Evolutionary conservation across 2,113 vertebrate genomes (phyloP).

Genomic region (Halichoeres trimaculatus): DNA sequence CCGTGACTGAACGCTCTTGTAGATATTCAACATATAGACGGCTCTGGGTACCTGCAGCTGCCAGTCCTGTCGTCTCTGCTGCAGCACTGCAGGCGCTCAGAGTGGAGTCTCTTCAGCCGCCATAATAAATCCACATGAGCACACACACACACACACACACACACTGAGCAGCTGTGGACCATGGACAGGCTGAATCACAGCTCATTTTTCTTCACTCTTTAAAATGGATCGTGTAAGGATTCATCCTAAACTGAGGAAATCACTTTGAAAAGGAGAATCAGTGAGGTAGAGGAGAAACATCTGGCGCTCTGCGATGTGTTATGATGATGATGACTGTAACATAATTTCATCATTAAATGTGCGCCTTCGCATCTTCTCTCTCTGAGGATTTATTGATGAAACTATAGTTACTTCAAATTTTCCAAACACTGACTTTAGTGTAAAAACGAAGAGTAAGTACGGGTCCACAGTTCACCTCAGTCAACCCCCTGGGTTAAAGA

Average conservation of each 20-base stretch:
- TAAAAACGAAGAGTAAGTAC: not conserved
- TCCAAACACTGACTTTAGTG: no score
- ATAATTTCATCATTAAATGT: no score
- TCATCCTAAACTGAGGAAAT: no score
- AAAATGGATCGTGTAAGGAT: no score
- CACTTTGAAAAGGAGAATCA: no score
- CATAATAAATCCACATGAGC: not conserved
- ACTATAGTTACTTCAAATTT: not conserved
- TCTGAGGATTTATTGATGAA: not conserved
- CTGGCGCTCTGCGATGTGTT: no score
- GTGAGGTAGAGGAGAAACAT: no score
- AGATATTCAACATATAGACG: not conserved
- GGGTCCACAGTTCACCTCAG: conserved; percentile 1
- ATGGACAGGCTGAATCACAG: not conserved
- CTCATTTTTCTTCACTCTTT: no score
- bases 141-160: not conserved
- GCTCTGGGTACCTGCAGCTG: not conserved
- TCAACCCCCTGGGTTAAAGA: conserved; percentile 23
- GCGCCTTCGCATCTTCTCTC: no score
- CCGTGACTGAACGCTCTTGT: not conserved
- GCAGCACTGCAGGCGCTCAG: conserved; percentile 6
- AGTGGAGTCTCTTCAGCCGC: not conserved
- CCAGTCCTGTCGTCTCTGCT: not conserved
- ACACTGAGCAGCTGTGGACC: not conserved
- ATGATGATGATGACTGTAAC: no score